Base-by-base conservation (phyloP, 2,888 invertebrate species). In the Agonopterix arenella region DNA sequence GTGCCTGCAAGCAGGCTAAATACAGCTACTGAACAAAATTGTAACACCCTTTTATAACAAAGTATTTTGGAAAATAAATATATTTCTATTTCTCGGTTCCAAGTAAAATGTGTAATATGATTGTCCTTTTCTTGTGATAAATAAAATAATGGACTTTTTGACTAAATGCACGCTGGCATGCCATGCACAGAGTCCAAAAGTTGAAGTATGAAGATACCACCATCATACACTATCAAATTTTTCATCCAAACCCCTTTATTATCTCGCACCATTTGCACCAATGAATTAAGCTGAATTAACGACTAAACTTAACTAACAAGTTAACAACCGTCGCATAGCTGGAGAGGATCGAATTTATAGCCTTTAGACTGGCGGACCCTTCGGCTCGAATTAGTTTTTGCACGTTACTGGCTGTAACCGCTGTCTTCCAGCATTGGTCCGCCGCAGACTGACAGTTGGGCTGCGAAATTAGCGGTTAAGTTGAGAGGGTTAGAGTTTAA, bases 341-440 rank as follows among this genome's bases (percentile, higher is more conserved):
- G 46, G 41, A 46, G 45, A 40, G 48, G 47, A 28, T 53, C 53
- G 52, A 74, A 80, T 82, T 84, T 84, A 84, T 80, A 60, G 71
- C 66, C 55, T 60, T 57, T 59, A 64, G 66, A 61, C 66, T 11
- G n/a, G 40, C 40, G 43, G 43, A 43, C 73, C 73, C 67, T 70
- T 72, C 61, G 62, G 60, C 51, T 50, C 53, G 73, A 80, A 84
- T 84, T 83, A 84, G 85, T 86, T 86, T 84, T 84, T 84, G 82
- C 66, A 59, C 70, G 71, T 67, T 61, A 68, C 67, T 66, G 64
- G 61, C 53, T 28, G 28, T 28, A 50, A 58, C 58, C 50, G 46
- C 45, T 46, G 56, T 66, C 65, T 59, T 60, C 56, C 57, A 57
- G 51, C 52, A 59, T 54, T 28, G 62, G 51, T 44, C 51, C 49